phyloP scores from a whole-genome alignment of 2,888 invertebrate species.

The Cerastis leucographa region DNA sequence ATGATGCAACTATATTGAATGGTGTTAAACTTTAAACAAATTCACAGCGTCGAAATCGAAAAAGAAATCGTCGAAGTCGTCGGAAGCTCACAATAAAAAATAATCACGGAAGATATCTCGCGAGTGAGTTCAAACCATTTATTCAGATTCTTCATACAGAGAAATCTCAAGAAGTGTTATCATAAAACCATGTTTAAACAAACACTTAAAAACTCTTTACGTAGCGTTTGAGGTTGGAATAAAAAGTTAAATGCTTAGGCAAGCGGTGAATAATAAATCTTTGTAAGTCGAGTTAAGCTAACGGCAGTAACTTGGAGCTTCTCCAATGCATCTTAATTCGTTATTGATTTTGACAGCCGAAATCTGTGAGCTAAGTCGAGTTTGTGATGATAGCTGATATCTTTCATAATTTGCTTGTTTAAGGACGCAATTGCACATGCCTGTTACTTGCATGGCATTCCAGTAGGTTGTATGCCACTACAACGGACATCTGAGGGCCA shows the following conservation, averaged over 20 bases:
- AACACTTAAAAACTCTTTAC: conserved; percentile 28
- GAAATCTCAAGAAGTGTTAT: background rate
- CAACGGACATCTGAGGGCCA: background rate
- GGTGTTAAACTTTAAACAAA: background rate
- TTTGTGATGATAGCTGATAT: background rate
- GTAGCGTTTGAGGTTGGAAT: conserved; percentile 23
- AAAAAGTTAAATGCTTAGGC: conserved; percentile 33
- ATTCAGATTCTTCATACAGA: background rate
- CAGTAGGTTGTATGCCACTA: background rate
- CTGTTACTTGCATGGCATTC: background rate
- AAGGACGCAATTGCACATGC: background rate
- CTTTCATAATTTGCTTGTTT: background rate
- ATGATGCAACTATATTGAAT: background rate
- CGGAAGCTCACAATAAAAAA: no score
- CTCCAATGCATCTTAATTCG: conserved; percentile 54
- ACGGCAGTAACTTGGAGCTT: conserved; percentile 32
- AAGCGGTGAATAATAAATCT: conserved; percentile 43
- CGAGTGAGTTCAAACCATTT: no score
- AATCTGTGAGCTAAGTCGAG: background rate
- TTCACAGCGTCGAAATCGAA: no score
- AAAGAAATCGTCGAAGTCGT: no score
- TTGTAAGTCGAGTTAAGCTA: conserved; percentile 15
- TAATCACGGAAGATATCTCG: no score
- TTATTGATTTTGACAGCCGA: conserved; percentile 48
- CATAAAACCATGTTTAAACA: background rate